Evolutionary conservation across 2,113 vertebrate genomes (phyloP).

Genomic region (Oenanthe melanoleuca): DNA sequence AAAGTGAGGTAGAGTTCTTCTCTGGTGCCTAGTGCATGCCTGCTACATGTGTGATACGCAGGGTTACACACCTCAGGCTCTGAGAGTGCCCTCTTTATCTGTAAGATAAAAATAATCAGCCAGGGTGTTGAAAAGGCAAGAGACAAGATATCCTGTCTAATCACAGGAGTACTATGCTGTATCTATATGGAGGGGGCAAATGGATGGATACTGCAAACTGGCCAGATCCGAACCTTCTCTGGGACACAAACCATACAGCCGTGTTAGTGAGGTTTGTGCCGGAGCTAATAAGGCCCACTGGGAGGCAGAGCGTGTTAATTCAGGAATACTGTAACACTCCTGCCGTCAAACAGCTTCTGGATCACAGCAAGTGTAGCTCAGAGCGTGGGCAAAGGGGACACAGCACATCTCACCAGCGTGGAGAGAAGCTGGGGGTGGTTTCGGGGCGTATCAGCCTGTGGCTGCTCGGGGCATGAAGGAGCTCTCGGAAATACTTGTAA

Average conservation of each 20-base stretch:
- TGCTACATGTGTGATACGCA: not conserved
- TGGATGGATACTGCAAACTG: constrained; percentile 39
- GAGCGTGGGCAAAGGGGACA: not conserved
- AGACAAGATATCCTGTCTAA: not conserved
- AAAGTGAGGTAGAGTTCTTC: not conserved
- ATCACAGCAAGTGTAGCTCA: constrained; percentile 19
- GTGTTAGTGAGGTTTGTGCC: constrained; percentile 44
- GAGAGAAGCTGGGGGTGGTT: not conserved
- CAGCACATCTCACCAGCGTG: fast-evolving
- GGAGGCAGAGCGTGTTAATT: constrained; percentile 52
- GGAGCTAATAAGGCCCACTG: constrained; percentile 60
- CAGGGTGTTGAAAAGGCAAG: not conserved
- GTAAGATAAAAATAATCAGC: not conserved
- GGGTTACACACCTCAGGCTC: not conserved
- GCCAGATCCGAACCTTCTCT: not conserved
- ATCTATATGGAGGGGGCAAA: constrained; percentile 10
- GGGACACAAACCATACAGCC: constrained; percentile 40
- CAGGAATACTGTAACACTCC: constrained; percentile 44
- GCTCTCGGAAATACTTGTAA: not conserved
- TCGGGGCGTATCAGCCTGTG: not conserved
- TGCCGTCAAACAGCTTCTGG: constrained; percentile 9
- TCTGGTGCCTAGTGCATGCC: not conserved
- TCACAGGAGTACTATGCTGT: not conserved
- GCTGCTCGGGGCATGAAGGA: not conserved
- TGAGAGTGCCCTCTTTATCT: not conserved